Percentiles rank a stretch among this genome's conserved stretches.
These are phyloP conservation scores for Rattus norvegicus DNA, from an alignment of 2,113 vertebrate species.

Conservation along the genomic window GRCr8 NC_086021.1:113516001-113516500, in stretches of 20 bases:
- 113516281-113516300: not conserved
- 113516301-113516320: slow-evolving; percentile 35
- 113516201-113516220: slow-evolving; percentile 40
- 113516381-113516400: not conserved
- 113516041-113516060: not conserved
- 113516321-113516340: not conserved
- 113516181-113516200: not conserved
- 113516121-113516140: not conserved
- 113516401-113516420: not conserved
- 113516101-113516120: not conserved
- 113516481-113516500: not conserved
- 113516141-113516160: not conserved
- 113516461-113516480: slow-evolving; percentile 4
- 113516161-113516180: not conserved
- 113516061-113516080: not conserved
- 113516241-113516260: not conserved
- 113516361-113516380: slow-evolving; percentile 4
- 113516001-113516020: slow-evolving; percentile 9
- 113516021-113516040: not conserved
- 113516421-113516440: not conserved
- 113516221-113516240: not conserved
- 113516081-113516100: not conserved
- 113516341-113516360: slow-evolving; percentile 11
- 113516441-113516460: not conserved
- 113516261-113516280: not conserved